Base-by-base conservation (phyloP, 2,888 invertebrate species). In the Cremastinae sp. region DNA sequence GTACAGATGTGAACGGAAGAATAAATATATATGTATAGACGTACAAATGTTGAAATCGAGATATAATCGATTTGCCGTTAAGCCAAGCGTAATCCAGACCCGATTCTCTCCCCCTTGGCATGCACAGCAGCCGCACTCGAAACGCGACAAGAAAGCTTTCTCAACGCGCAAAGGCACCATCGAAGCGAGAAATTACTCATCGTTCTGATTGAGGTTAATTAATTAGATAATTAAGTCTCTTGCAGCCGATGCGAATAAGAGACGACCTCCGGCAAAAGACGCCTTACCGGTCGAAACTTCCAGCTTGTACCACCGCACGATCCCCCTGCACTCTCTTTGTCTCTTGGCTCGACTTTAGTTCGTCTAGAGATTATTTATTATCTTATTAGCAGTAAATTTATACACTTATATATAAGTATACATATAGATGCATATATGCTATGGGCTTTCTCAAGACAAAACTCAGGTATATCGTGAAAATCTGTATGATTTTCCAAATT, bases 151-250 rank as follows among this genome's bases (percentile, higher is more conserved):
- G 88, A 89, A 88, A 89, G 86, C 87, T 87, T 85, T 84, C 79
- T 75, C 65, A 64, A 68, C 53, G 28, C 55, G 72, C 87, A 89
- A 89, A 89, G 88, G 88, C 89, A 86, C 86, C 88, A 89, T 80
- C 89, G 85, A 82, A 89, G 85, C 89, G 89, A 86, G 89, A 89
- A 89, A 89, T 89, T 89, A 89, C 89, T 89, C 89, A 89, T 89
- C 89, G 88, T 89, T 89, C 88, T 88, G 89, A 89, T 89, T 89
- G 89, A 88, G 88, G 89, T 89, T 89, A 89, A 89, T 89, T 89
- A 89, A 89, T 89, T 89, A 89, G 89, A 89, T 89, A 89, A 89
- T 89, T 89, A 89, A 89, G 88, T 88, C 86, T 79, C 79, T 77
- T 45, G 81, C 81, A 82, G 81, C 80, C 81, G 74, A 75, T 74